Evolutionary conservation across 2,113 vertebrate genomes (phyloP).

Genomic region (Scopus umbretta): DNA sequence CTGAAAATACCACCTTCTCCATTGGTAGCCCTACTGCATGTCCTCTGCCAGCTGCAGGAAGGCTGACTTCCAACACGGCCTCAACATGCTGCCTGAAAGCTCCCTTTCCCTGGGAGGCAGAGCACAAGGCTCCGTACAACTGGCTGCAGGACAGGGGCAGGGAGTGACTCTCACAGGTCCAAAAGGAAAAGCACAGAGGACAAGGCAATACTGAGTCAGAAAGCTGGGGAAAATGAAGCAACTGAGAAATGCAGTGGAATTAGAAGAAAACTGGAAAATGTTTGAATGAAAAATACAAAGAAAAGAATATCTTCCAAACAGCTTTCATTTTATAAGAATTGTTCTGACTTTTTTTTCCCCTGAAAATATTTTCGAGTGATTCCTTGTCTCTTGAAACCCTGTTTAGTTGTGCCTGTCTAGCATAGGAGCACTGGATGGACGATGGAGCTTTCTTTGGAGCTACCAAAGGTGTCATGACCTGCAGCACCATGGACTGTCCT

Average conservation of each 20-base stretch:
- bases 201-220: neutral
- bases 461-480: neutral
- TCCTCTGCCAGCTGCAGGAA: neutral
- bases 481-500: neutral
- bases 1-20: neutral
- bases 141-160: neutral
- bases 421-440: neutral
- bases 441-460: neutral
- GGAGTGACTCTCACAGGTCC: neutral
- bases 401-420: neutral
- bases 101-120: neutral
- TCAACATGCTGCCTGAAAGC: neutral
- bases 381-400: neutral
- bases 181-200: neutral
- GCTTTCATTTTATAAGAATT: neutral
- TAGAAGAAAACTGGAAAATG: neutral
- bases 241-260: neutral
- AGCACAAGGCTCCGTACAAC: rapidly evolving
- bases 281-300: neutral
- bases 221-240: neutral
- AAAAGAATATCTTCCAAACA: neutral
- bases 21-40: rapidly evolving
- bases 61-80: neutral
- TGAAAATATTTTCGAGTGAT: neutral
- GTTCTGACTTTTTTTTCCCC: neutral